A percentile compares a stretch with the other conserved stretches of the same genome.
phyloP scores from a whole-genome alignment of 2,888 invertebrate species.

The Campoletis raptor region DNA sequence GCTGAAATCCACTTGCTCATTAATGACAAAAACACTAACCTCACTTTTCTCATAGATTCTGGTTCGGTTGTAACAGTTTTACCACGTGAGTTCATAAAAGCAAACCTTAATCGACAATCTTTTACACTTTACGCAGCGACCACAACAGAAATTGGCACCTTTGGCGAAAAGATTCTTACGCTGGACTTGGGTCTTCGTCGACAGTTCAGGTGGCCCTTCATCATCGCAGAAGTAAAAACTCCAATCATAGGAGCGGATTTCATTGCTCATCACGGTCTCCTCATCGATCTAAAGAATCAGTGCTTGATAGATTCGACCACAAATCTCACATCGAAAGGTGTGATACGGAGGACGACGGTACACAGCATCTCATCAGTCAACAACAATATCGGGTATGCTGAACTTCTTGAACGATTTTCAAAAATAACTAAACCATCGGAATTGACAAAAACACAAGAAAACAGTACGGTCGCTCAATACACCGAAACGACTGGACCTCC shows the following conservation, averaged over 20 bases:
- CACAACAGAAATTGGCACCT: constrained; percentile 55
- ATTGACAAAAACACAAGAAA: neutral
- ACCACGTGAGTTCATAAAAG: constrained; percentile 21
- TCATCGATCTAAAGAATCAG: constrained; percentile 58
- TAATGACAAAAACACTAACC: constrained; percentile 36
- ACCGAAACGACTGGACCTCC: too few species aligned
- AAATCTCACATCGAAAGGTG: constrained; percentile 14
- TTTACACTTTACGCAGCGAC: constrained; percentile 62
- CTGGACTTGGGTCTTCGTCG: constrained; percentile 58
- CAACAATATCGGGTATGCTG: neutral
- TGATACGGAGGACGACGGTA: neutral
- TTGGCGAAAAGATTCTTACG: constrained; percentile 45
- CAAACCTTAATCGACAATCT: neutral
- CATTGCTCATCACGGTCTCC: constrained; percentile 42
- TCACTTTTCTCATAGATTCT: constrained; percentile 62
- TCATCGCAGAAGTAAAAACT: constrained; percentile 58
- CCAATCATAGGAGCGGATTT: constrained; percentile 68
- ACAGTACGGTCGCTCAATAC: too few species aligned
- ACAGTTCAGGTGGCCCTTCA: constrained; percentile 58
- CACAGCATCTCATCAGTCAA: constrained; percentile 37
- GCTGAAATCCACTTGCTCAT: constrained; percentile 52
- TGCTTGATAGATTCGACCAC: constrained; percentile 49
- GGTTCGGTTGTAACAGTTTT: constrained; percentile 63
- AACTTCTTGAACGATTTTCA: neutral
- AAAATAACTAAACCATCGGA: constrained; percentile 24